Evolutionary conservation across 1,140 invertebrate genomes (phyloP), one percentile per base, ranked within the genome.

Genomic region (Leguminivora glycinivorella): DNA sequence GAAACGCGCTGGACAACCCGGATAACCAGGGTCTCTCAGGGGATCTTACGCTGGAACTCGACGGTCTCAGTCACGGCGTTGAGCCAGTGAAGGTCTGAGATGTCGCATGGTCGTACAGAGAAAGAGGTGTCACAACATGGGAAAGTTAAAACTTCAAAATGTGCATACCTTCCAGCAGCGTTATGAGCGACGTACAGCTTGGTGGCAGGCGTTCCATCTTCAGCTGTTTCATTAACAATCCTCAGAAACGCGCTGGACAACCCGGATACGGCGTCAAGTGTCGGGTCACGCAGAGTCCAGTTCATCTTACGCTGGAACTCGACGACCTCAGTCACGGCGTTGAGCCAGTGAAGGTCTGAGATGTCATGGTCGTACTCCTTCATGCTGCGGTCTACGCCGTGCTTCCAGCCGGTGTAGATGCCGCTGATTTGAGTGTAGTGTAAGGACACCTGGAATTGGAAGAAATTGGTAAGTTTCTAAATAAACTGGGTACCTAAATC

Each of bases 21-120:
- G 92, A 89, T 22, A 92, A 69, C 24, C 74, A 10, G 75, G 68
- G 31, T 88, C 81, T 67, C 84, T 82, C 22, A 90, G 68, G 5
- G 86, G 17, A 92, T 70, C 71, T 90, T 88, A 26, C 83, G 80
- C 70, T 92, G 89, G 22, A 92, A 79, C 89, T 98, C 96, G 69
- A 94, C 93, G 1, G 98, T 91, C 83, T 98, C 97, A 0, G 95
- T 94, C 12, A 94, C 93, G 56, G 97, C 93, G 73, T 96, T 96
- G 75, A 96, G 89, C 92, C 95, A 95, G 72, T 96, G 92, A 71
- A 96, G 94, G 82, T 96, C 95, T 1, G 93, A 92, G 1, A 93
- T 85, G 58, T 94, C 91, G 34, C n/a, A n/a, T 95, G 93, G 68
- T 94, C 93, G 58, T 93, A 92, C 10, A n/a, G n/a, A n/a, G n/a